Percentiles rank a stretch among this genome's conserved stretches.
These are phyloP conservation scores for Melipona beecheii DNA, from an alignment of 2,888 invertebrate species.

Conservation along the genomic window DNA sequence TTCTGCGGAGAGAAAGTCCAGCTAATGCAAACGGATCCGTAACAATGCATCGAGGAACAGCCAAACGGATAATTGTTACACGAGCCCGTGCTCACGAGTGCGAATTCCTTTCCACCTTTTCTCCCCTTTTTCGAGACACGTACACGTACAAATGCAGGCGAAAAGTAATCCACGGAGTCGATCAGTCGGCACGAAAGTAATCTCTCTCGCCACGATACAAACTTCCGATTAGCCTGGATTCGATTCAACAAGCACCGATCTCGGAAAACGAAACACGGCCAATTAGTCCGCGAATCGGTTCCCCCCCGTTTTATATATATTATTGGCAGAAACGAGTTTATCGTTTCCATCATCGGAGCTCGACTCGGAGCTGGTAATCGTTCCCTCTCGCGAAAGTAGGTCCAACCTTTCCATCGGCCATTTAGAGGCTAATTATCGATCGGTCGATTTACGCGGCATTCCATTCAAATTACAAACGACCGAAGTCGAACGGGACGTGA, in stretches of 20 bases:
- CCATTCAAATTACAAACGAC: slow-evolving; percentile 29
- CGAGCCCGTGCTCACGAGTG: slow-evolving; percentile 2
- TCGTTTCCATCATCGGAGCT: not conserved
- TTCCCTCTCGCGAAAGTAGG: not conserved
- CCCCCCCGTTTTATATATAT: too few relatives aligned
- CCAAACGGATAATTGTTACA: slow-evolving; percentile 44
- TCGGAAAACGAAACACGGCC: not conserved
- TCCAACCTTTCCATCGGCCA: not conserved
- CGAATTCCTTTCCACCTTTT: not conserved
- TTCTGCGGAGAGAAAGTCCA: slow-evolving; percentile 54
- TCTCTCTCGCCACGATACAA: not conserved
- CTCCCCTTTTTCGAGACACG: not conserved
- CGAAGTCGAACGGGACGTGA: slow-evolving; percentile 27
- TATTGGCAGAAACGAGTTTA: not conserved
- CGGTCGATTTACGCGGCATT: slow-evolving; percentile 13
- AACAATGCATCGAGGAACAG: slow-evolving; percentile 38
- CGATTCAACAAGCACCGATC: not conserved
- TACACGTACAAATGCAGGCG: not conserved
- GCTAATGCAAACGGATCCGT: slow-evolving; percentile 54
- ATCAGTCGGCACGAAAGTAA: slow-evolving; percentile 7
- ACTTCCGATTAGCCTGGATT: not conserved
- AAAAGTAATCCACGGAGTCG: not conserved
- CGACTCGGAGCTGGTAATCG: not conserved
- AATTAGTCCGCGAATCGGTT: not conserved
- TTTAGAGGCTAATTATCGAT: slow-evolving; percentile 25